Evolutionary conservation across 2,113 vertebrate species (phyloP).

Genomic region (Macaca nemestrina): DNA sequence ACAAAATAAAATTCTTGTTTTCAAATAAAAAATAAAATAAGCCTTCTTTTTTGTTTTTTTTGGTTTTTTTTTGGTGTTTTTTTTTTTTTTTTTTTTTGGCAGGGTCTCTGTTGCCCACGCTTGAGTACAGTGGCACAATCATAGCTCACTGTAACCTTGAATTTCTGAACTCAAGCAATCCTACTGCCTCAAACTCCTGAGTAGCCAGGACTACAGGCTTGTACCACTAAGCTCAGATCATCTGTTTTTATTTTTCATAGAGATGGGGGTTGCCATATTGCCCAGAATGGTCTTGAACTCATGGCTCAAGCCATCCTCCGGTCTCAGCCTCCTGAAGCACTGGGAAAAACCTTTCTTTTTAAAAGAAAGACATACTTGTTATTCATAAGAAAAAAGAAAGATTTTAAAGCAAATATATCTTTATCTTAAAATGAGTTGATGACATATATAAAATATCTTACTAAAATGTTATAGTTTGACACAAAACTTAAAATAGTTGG

Average conservation of each 20-base stretch:
- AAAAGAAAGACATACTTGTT: background rate
- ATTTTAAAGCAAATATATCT: background rate
- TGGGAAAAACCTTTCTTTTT: background rate
- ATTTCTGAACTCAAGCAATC: background rate
- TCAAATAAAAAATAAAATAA: background rate
- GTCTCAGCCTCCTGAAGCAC: background rate
- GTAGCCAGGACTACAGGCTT: background rate
- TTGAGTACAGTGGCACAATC: background rate
- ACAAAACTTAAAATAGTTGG: background rate
- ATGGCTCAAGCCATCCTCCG: background rate
- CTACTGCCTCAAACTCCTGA: background rate
- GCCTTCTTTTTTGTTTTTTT: accelerated
- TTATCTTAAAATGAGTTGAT: background rate
- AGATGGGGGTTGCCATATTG: background rate
- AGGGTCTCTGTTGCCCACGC: background rate
- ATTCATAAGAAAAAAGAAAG: slow-evolving; percentile 11
- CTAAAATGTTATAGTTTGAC: background rate
- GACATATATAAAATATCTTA: background rate
- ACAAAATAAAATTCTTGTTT: background rate
- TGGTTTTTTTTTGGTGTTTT: too few species aligned
- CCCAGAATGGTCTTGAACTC: background rate
- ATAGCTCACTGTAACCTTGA: background rate
- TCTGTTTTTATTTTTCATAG: background rate
- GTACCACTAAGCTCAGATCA: background rate
- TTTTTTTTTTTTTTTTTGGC: too few species aligned